These are phyloP conservation scores for Oreamnos americanus DNA, from an alignment of 2,113 vertebrate genomes.

Conservation along the genomic window DNA sequence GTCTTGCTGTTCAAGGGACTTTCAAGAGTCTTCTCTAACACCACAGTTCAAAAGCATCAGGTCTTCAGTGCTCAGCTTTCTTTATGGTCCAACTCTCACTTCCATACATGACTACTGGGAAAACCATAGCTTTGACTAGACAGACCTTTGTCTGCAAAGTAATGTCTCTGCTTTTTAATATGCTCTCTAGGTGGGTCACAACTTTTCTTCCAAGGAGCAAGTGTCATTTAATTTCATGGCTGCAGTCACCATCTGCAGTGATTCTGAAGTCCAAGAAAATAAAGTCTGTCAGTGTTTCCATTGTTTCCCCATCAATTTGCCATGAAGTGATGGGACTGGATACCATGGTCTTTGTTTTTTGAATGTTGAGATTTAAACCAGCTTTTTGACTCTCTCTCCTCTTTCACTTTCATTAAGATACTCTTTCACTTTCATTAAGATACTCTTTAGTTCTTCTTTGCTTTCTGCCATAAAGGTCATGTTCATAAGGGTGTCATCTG, in stretches of 20 bases:
- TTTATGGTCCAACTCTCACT: neutral
- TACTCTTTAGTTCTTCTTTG: neutral
- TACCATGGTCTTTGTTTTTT: neutral
- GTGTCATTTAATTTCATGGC: neutral
- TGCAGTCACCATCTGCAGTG: neutral
- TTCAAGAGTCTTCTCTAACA: neutral
- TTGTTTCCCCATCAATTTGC: neutral
- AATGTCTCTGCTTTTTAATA: neutral
- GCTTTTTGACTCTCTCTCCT: neutral
- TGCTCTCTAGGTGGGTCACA: neutral
- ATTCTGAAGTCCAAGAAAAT: neutral
- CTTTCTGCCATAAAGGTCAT: neutral
- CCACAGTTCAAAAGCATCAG: neutral
- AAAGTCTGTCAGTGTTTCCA: neutral
- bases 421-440: neutral
- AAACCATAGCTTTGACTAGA: neutral
- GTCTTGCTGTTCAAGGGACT: neutral
- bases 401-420: neutral
- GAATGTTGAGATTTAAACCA: neutral
- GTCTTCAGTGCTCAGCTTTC: accelerated
- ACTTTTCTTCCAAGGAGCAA: neutral
- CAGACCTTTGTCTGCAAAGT: neutral
- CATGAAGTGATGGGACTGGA: neutral
- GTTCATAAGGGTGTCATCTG: neutral
- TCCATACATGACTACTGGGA: neutral